Evolutionary conservation across 2,888 invertebrate species (phyloP).

Genomic region (Trachelus troglodyta): DNA sequence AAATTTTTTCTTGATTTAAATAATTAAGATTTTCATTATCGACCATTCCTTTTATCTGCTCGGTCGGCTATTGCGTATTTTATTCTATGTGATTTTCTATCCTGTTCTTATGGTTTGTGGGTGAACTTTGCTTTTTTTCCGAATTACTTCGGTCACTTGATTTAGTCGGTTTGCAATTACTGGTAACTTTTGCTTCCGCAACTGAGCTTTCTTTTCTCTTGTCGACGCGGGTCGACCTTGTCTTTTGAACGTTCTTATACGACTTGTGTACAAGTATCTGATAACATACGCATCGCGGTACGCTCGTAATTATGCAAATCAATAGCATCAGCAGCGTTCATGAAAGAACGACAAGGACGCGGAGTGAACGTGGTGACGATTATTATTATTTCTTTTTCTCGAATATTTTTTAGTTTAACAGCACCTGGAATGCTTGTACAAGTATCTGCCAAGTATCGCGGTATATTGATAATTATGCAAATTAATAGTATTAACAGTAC

Average conservation of each 20-base stretch:
- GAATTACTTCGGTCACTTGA: not conserved
- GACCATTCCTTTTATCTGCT: not conserved
- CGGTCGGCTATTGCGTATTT: not conserved
- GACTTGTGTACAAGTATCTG: not conserved
- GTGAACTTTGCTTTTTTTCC: not conserved
- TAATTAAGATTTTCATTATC: not conserved
- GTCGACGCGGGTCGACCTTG: not conserved
- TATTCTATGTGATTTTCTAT: not conserved
- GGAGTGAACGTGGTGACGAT: not conserved
- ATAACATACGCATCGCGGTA: conserved; percentile 17
- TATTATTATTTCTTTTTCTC: not conserved
- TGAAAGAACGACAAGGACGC: conserved; percentile 1
- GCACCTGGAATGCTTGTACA: not conserved
- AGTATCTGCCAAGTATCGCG: conserved; percentile 8
- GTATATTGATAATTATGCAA: conserved; percentile 25
- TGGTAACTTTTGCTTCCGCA: not conserved
- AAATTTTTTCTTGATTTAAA: not conserved
- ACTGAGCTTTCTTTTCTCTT: not conserved
- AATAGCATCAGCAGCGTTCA: not conserved
- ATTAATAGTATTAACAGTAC: not conserved
- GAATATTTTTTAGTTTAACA: not conserved
- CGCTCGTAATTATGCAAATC: conserved; percentile 29
- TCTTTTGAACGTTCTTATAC: not conserved
- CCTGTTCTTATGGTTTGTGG: not conserved
- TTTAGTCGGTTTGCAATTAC: not conserved